Evolutionary conservation across 1,140 invertebrate species (phyloP).

Genomic region (Periplaneta americana): DNA sequence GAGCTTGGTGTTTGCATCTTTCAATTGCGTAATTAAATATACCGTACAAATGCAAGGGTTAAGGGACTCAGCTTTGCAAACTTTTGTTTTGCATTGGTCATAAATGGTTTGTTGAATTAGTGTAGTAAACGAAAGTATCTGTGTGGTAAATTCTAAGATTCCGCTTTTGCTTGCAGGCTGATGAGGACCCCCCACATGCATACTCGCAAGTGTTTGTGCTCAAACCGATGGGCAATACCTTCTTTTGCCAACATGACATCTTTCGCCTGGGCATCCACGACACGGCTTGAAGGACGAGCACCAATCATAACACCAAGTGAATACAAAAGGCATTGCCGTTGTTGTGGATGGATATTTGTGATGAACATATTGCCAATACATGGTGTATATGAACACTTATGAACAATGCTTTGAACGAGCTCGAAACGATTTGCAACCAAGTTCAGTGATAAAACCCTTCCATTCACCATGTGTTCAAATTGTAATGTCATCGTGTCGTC

Average conservation of each 20-base stretch:
- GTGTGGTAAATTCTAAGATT: neutral
- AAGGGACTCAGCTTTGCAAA: too few species aligned
- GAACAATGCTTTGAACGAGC: neutral
- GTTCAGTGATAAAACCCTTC: neutral
- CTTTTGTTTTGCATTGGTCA: too few species aligned
- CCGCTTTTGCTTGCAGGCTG: conserved; percentile 60
- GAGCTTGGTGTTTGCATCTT: too few species aligned
- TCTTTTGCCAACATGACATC: conserved; percentile 88
- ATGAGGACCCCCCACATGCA: conserved; percentile 87
- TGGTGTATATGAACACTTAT: neutral
- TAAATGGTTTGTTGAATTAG: too few species aligned
- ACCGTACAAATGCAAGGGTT: too few species aligned
- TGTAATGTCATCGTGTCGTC: neutral
- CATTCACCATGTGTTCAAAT: neutral
- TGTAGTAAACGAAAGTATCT: too few species aligned
- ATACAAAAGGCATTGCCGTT: conserved; percentile 4
- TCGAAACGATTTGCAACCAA: neutral
- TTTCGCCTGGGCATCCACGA: conserved; percentile 89
- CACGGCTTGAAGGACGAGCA: conserved; percentile 48
- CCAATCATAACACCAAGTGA: conserved; percentile 4
- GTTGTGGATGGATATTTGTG: neutral
- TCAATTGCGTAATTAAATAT: too few species aligned
- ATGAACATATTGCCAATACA: neutral
- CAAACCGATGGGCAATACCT: conserved; percentile 75
- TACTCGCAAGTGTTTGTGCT: conserved; percentile 87